phyloP scores from a whole-genome alignment of 2,113 vertebrate species.

The Ptychochromis oligacanthus region DNA sequence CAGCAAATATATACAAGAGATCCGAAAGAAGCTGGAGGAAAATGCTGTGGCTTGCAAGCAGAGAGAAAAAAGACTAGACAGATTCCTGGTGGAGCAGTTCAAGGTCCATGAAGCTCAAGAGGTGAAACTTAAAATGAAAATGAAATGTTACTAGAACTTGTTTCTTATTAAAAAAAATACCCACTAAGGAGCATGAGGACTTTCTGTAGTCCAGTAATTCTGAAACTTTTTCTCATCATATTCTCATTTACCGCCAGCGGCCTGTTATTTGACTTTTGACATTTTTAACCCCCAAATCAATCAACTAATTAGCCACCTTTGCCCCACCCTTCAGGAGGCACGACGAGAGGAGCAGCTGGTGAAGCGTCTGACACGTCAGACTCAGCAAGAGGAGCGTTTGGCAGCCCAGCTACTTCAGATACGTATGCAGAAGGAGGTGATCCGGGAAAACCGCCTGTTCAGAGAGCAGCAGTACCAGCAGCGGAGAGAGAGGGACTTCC shows the following conservation, averaged over 20 bases:
- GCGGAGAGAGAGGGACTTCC: conserved; percentile 86
- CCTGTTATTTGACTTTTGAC: not conserved
- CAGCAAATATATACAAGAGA: conserved; percentile 86
- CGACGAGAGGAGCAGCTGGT: conserved; percentile 87
- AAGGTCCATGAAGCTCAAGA: conserved; percentile 84
- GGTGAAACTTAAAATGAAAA: conserved; percentile 83
- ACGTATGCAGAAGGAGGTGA: conserved; percentile 88
- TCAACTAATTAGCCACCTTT: not conserved
- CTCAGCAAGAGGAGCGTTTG: conserved; percentile 89
- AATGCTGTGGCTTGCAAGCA: conserved; percentile 81
- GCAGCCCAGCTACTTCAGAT: conserved; percentile 89
- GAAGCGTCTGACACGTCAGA: conserved; percentile 87
- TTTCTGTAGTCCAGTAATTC: not conserved
- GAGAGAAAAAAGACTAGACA: conserved; percentile 84
- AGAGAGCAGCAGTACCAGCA: conserved; percentile 90
- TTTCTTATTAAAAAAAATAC: not conserved
- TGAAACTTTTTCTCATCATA: not conserved
- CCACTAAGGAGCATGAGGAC: not conserved
- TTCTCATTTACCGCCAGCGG: not conserved
- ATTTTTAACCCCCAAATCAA: not conserved
- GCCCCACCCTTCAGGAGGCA: conserved; percentile 77
- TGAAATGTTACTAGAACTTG: not conserved
- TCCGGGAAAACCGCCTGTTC: conserved; percentile 88
- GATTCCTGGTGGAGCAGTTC: conserved; percentile 85
- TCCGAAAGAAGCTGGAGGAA: conserved; percentile 86